Conservation (phyloP, 2,888 invertebrate genomes). For the Eueremaeus valkanovi region DNA sequence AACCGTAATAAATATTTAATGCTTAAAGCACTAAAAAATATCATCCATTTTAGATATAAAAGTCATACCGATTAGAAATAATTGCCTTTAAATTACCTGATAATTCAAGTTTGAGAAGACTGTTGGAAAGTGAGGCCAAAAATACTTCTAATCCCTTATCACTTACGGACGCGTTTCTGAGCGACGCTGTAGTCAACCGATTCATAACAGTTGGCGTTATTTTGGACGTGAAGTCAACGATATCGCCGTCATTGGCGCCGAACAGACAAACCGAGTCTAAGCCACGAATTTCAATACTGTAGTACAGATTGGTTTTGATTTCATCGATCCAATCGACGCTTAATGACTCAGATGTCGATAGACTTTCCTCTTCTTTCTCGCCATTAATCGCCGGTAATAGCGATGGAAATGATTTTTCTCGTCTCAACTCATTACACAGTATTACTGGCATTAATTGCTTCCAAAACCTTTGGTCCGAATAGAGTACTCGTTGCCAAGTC, state of each 20-base stretch:
- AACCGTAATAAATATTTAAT: no score
- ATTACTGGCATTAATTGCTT: constrained; percentile 75
- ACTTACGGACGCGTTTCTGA: constrained; percentile 83
- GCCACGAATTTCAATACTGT: constrained; percentile 68
- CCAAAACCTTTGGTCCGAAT: constrained; percentile 79
- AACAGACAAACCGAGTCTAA: constrained; percentile 78
- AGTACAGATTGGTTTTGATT: constrained; percentile 49
- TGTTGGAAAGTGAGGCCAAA: constrained; percentile 30
- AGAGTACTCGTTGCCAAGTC: constrained; percentile 78
- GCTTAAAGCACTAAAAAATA: no score
- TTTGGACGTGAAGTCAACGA: constrained; percentile 77
- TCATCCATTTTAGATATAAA: no score
- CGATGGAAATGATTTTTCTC: background rate
- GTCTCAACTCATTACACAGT: constrained; percentile 74
- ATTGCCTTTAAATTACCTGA: background rate
- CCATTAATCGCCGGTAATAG: background rate
- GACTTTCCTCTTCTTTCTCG: background rate
- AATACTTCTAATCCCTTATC: constrained; percentile 75
- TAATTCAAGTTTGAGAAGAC: constrained; percentile 38
- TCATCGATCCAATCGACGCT: constrained; percentile 22
- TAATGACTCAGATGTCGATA: background rate
- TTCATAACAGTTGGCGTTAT: constrained; percentile 63
- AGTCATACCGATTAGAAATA: constrained; percentile 7
- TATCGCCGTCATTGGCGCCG: constrained; percentile 83
- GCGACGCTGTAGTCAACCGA: constrained; percentile 75